These are phyloP conservation scores for Microcebus ravelobensis DNA, from an alignment of 2,113 vertebrate genomes.

Conservation along the genomic window DNA sequence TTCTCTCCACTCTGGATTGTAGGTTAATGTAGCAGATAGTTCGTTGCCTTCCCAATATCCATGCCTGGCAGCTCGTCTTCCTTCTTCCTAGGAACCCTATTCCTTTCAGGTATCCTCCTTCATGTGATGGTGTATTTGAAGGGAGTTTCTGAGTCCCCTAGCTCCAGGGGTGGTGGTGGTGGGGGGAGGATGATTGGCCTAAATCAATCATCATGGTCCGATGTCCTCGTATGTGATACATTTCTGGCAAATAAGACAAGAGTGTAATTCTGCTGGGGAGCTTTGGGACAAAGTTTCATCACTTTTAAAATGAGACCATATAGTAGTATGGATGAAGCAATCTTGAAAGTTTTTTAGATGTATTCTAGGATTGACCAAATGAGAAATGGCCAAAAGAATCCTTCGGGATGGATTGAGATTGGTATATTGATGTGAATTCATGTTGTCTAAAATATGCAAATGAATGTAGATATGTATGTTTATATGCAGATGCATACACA, in stretches of 20 bases:
- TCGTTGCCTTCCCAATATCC: not conserved
- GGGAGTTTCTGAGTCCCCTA: not conserved
- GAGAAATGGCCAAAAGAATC: not conserved
- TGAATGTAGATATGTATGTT: not conserved
- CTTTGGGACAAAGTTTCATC: not conserved
- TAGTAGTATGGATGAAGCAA: fast-evolving
- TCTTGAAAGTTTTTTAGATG: not conserved
- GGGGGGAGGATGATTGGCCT: not conserved
- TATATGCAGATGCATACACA: too few species aligned
- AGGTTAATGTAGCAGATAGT: not conserved
- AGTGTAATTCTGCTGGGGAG: not conserved
- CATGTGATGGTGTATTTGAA: not conserved
- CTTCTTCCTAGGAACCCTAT: not conserved
- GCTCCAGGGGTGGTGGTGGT: not conserved
- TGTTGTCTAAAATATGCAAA: not conserved
- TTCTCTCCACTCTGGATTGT: not conserved
- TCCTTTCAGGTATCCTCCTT: not conserved
- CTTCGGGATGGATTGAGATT: not conserved
- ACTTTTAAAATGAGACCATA: not conserved
- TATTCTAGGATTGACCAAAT: not conserved
- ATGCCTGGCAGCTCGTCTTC: fast-evolving
- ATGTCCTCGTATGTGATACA: not conserved
- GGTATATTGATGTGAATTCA: not conserved
- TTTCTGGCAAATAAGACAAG: not conserved
- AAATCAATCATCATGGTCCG: not conserved